Evolutionary conservation across 30 jellyfish, hydroid and myxozoan genomes (phyloP).

Genomic region (Euphysa ruthae): DNA sequence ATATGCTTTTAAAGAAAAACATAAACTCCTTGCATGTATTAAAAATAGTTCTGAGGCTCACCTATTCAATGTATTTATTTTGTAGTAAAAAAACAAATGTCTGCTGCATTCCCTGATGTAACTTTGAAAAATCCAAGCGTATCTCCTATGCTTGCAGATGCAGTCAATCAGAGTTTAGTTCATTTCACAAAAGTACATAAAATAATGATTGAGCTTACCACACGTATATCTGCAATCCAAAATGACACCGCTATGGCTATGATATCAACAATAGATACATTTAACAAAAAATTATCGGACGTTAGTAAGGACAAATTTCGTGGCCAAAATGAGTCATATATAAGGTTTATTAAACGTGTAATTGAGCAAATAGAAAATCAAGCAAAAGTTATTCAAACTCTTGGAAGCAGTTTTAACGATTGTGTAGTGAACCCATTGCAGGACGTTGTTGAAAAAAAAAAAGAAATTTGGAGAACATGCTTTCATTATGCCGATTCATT

Average conservation of each 20-base stretch:
- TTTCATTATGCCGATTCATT: slow-evolving; percentile 10
- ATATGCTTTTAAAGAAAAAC: no score
- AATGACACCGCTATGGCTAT: slow-evolving; percentile 60
- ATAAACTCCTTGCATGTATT: no score
- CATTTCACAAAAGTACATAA: slow-evolving; percentile 10
- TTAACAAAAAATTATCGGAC: slow-evolving; percentile 54
- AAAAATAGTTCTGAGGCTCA: no score
- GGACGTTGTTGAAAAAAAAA: slow-evolving; percentile 27
- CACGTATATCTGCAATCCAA: slow-evolving; percentile 57
- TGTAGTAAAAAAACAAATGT: no score
- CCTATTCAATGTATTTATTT: no score
- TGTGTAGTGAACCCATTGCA: slow-evolving; percentile 26
- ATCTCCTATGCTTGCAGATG: slow-evolving; percentile 31
- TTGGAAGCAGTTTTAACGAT: slow-evolving; percentile 12
- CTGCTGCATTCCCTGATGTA: slow-evolving; percentile 21
- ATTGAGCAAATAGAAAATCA: slow-evolving; percentile 27
- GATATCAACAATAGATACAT: slow-evolving; percentile 41
- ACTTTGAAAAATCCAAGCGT: slow-evolving; percentile 8
- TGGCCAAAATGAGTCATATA: slow-evolving; percentile 22
- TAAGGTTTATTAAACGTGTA: slow-evolving; percentile 2
- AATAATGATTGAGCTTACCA: slow-evolving; percentile 5
- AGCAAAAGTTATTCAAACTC: slow-evolving; percentile 24
- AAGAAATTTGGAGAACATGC: slow-evolving; percentile 37
- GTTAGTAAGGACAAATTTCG: slow-evolving; percentile 16
- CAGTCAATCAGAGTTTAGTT: slow-evolving; percentile 10